Base-by-base conservation (phyloP, 2,113 vertebrate species). In the Poeciliopsis retropinna region DNA sequence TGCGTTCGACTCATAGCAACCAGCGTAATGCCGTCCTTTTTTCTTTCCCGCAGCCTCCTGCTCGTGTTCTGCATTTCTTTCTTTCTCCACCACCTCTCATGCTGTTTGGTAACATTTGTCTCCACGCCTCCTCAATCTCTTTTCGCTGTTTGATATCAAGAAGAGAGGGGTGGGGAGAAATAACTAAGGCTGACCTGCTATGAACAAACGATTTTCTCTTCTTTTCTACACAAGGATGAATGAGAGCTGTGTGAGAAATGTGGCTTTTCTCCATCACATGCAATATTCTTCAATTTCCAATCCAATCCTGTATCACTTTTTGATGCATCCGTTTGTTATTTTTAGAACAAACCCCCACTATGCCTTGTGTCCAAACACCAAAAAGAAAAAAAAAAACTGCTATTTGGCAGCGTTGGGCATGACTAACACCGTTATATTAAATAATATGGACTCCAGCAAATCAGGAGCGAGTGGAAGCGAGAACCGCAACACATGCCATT, bases 41-140 rank as follows among this genome's bases (percentile, higher is more conserved):
- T 78, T 74, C 71, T 73, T 64, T 77, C 76, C 84, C 63, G 1
- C 72, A 85, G 76, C 65, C 74, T n/a, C 85, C 73, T 61, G 70
- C 79, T 64, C 54, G 64, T 72, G n/a, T 73, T 87, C 64, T 72
- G 22, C 62, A 75, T 80, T 76, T 75, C 22, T 61, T 37, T 69
- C 41, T 68, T 28, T 64, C 31, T 31, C 6, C 37, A 27, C 10
- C 37, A 72, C 6, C n/a, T 68, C 74, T 73, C 76, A 64, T 73
- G 75, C 76, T 77, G 83, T 81, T 89, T 67, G 61, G 67, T 79
- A 83, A 83, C 83, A 81, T 88, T 89, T 84, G 88, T 82, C 82
- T 89, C 76, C 75, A 88, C 32, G 28, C 87, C 89, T 89, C 76
- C 73, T 81, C 86, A 84, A 83, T 90, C 80, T 83, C 75, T 69